These are phyloP conservation scores for Varanus komodoensis DNA, from an alignment of 2,113 vertebrate species.

Conservation along the genomic window DNA sequence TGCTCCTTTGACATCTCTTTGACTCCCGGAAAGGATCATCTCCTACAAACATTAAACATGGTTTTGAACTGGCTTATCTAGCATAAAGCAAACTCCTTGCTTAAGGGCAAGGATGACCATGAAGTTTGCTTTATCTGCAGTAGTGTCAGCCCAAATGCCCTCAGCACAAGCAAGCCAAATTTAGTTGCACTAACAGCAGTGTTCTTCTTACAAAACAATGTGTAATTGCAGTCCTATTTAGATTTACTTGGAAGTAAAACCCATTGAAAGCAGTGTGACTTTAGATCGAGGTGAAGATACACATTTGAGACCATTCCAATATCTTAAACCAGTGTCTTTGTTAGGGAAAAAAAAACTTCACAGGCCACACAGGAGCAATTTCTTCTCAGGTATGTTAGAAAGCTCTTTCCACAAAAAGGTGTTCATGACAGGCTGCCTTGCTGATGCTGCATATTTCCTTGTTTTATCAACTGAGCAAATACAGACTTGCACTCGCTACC, in stretches of 20 bases:
- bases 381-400: not conserved
- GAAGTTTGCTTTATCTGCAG: not conserved
- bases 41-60: not conserved
- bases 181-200: not conserved
- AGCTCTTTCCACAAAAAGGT: not conserved
- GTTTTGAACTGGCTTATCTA: not conserved
- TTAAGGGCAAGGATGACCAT: not conserved
- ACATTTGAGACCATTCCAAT: not conserved
- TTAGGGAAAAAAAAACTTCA: not conserved
- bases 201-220: not conserved
- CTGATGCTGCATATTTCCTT: too few relatives aligned
- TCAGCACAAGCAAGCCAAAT: not conserved
- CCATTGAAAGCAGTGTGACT: not conserved
- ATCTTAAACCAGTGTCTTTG: not conserved
- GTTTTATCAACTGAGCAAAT: too few relatives aligned
- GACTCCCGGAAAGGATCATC: not conserved
- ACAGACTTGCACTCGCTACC: too few relatives aligned
- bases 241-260: not conserved
- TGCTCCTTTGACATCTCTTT: slow-evolving; percentile 1
- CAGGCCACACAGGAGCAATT: not conserved
- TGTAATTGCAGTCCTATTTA: not conserved
- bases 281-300: not conserved
- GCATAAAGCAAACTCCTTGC: not conserved
- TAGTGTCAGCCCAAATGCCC: not conserved
- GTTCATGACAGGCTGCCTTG: not conserved